Evolutionary conservation across 2,113 vertebrate genomes (phyloP), one percentile per base, ranked within the genome.

Genomic region (Sorex araneus): DNA sequence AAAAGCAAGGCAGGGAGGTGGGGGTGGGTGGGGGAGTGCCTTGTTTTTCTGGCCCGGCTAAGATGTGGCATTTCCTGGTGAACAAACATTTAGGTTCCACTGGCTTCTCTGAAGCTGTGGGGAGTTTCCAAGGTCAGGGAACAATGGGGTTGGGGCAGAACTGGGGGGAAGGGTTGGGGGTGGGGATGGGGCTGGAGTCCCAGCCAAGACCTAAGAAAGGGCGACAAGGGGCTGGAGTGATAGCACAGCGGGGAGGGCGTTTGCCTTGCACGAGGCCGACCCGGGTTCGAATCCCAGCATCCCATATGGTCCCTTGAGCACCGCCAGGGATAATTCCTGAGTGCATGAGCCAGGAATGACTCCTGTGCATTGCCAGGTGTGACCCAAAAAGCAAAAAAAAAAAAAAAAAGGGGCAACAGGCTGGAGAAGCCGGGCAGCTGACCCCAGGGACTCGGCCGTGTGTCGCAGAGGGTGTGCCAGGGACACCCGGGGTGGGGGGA

Each of bases 1-100:
- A 0, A 74, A 82, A 64, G 19, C 21, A 34, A 60, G 19, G 9
- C 16, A 23, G n/a, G 66, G 0, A 6, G 13, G 27, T 30, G 3
- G 8, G 10, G 21, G n/a, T n/a, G 40, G 40, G 40, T 40, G 40
- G 7, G 40, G 40, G 40, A 40, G 40, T 6, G 28, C 28, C 27
- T 11, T 80, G 63, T 66, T 89, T 92, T 87, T 12, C 92, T 30
- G 84, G 47, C 40, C 8, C n/a, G n/a, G 30, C 34, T 87, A 30
- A 34, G 32, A 32, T 64, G 30, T 47, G 45, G 50, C 73, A 18
- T 64, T 77, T 89, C 73, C 81, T 43, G 66, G 40, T 32, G 57
- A 87, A 84, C 78, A 93, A 80, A 87, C 67, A 34, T 30, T 90
- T 43, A 36, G 47, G 13, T 47, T 87, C 80, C 50, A 87, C 19